Evolutionary conservation across 2,888 invertebrate species (phyloP).

Genomic region (Pardosa pseudoannulata): DNA sequence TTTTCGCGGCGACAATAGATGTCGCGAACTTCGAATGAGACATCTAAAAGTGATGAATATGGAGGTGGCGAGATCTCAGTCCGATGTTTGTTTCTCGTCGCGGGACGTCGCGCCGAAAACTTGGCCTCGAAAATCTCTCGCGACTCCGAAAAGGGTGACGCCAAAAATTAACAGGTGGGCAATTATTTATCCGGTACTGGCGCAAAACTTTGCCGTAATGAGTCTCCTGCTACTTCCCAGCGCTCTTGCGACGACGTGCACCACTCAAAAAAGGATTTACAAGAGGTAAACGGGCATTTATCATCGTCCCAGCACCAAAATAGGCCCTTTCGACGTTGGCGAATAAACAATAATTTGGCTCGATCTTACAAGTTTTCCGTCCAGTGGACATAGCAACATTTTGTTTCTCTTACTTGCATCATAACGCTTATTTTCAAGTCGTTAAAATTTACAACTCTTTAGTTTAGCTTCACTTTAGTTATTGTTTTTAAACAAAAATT

Average conservation of each 20-base stretch:
- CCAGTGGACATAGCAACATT: too few species aligned
- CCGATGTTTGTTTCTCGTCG: neutral
- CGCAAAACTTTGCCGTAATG: conserved; percentile 55
- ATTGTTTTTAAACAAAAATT: too few species aligned
- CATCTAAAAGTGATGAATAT: conserved; percentile 20
- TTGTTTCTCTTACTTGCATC: too few species aligned
- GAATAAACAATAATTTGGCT: too few species aligned
- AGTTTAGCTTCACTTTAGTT: too few species aligned
- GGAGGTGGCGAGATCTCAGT: neutral
- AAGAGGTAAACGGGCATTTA: neutral
- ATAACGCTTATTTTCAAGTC: too few species aligned
- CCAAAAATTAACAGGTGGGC: conserved; percentile 71
- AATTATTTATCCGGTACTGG: conserved; percentile 61
- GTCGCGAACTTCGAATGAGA: conserved; percentile 44
- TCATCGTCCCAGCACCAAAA: neutral
- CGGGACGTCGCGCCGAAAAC: neutral
- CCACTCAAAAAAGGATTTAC: neutral
- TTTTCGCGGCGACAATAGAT: conserved; percentile 30
- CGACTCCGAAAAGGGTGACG: conserved; percentile 33
- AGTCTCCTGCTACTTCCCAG: conserved; percentile 14
- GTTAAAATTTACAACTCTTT: too few species aligned
- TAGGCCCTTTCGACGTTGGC: too few species aligned
- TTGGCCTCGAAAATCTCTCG: neutral
- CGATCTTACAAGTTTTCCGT: too few species aligned
- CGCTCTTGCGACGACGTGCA: conserved; percentile 5